phyloP scores from a whole-genome alignment of 2,888 invertebrate genomes.

The Calameuta filiformis region DNA sequence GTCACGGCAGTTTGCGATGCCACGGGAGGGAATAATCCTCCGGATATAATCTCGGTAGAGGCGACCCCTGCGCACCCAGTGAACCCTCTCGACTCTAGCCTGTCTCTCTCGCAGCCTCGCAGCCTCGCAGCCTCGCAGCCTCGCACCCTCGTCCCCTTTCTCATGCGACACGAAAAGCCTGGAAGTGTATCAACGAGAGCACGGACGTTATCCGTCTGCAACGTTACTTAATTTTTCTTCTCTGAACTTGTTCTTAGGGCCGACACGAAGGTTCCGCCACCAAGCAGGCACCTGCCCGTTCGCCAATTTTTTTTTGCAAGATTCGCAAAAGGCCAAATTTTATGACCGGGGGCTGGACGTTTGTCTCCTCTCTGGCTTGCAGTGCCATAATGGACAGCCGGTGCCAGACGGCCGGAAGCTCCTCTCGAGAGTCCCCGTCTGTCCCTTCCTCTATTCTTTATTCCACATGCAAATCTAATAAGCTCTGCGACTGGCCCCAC shows the following conservation, averaged over 20 bases:
- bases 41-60: slow-evolving; percentile 51
- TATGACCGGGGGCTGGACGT: background rate
- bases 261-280: background rate
- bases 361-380: background rate
- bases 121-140: background rate
- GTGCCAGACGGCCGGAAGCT: slow-evolving; percentile 3
- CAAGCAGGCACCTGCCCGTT: background rate
- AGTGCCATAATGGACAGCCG: background rate
- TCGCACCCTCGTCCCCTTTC: background rate
- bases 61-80: slow-evolving; percentile 23
- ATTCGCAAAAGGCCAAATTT: background rate
- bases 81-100: background rate
- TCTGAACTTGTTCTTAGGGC: background rate
- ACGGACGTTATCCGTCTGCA: background rate
- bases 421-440: background rate
- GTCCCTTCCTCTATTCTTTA: slow-evolving; percentile 1
- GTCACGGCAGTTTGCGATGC: slow-evolving; percentile 62
- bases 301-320: background rate
- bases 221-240: background rate
- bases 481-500: background rate
- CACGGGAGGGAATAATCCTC: slow-evolving; percentile 59
- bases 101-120: background rate
- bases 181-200: background rate
- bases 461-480: slow-evolving; percentile 8
- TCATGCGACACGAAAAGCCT: background rate